These are phyloP conservation scores for Neodiprion fabricii DNA, from an alignment of 1,140 invertebrate species.

Conservation along the genomic window DNA sequence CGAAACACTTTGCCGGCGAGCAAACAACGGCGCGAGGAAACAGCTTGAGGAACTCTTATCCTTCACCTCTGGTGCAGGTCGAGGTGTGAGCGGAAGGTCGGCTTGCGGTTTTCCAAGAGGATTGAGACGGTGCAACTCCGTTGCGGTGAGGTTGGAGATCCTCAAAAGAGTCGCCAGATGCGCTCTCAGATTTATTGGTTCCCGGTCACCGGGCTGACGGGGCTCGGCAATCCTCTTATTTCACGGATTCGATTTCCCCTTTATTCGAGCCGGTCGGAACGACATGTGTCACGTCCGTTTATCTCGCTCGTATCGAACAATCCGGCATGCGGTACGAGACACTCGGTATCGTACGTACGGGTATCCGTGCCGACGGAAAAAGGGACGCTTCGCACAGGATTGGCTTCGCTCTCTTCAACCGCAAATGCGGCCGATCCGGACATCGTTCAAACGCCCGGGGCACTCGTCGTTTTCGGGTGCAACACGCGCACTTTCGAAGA, in stretches of 20 bases:
- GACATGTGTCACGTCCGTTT: not conserved
- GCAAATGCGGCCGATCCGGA: too few species aligned
- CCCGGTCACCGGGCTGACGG: not conserved
- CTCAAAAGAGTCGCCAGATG: slow-evolving; percentile 5
- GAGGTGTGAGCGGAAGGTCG: too few species aligned
- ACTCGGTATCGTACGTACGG: too few species aligned
- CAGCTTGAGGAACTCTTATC: too few species aligned
- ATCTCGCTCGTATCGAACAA: not conserved
- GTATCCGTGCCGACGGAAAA: not conserved
- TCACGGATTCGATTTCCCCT: not conserved
- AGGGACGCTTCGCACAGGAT: not conserved
- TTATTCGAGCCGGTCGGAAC: not conserved
- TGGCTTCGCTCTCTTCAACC: not conserved
- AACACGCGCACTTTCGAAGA: too few species aligned
- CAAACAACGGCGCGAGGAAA: too few species aligned
- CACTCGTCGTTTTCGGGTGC: too few species aligned
- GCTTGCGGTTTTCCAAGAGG: not conserved
- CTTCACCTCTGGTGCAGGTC: too few species aligned
- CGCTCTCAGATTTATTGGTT: slow-evolving; percentile 1
- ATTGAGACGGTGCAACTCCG: not conserved
- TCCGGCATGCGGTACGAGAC: too few species aligned
- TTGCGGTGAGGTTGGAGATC: not conserved
- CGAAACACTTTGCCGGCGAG: too few species aligned
- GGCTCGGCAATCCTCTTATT: not conserved
- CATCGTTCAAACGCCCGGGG: too few species aligned